phyloP scores from a whole-genome alignment of 1,140 invertebrate genomes.

The Polypedilum pembai region DNA sequence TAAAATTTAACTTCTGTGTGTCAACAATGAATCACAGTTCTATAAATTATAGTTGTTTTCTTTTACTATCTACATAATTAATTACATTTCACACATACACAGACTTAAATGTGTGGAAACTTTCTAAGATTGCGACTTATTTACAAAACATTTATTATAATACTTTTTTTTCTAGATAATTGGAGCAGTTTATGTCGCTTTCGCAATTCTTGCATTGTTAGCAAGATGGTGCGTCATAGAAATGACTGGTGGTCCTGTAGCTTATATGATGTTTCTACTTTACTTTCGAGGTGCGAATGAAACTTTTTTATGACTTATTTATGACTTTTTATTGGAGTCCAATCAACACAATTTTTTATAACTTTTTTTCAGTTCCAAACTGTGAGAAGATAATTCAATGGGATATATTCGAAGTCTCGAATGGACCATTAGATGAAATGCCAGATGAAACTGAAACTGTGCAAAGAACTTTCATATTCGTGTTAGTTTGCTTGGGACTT shows the following conservation, averaged over 20 bases:
- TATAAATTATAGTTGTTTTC: too few species aligned
- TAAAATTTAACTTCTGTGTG: too few species aligned
- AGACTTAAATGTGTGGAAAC: too few species aligned
- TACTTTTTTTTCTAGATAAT: background rate
- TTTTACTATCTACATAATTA: too few species aligned
- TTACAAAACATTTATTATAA: background rate
- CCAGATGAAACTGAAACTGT: background rate
- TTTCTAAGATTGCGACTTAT: too few species aligned
- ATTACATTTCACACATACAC: too few species aligned
- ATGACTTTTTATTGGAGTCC: background rate
- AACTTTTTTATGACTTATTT: background rate
- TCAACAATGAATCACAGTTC: too few species aligned
- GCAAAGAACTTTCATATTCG: background rate
- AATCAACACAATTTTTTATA: background rate
- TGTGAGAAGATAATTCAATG: background rate
- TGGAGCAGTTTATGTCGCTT: background rate
- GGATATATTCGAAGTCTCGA: background rate
- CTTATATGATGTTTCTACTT: background rate
- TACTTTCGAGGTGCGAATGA: background rate
- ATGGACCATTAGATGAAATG: background rate
- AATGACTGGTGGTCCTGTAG: background rate
- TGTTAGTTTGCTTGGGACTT: background rate
- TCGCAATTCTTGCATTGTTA: background rate
- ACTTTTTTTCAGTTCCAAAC: background rate
- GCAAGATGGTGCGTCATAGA: background rate